A percentile compares a stretch with the other conserved stretches of the same genome.
Evolutionary conservation across 2,888 invertebrate genomes (phyloP).

Genomic region (Electrophaes corylata): DNA sequence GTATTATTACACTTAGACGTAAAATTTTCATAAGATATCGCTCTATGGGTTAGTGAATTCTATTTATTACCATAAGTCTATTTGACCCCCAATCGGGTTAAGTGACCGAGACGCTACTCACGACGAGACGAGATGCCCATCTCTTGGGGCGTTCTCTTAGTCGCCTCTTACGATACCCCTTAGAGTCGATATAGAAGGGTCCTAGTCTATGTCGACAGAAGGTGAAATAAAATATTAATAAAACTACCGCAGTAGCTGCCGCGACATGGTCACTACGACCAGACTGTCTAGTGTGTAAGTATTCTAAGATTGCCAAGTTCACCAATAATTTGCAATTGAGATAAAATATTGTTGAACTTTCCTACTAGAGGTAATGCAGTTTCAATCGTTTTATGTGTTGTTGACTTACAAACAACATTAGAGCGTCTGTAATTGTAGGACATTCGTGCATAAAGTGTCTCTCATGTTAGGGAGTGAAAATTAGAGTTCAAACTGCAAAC

Average conservation of each 20-base stretch:
- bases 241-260: not conserved
- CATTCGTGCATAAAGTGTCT: constrained; percentile 43
- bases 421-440: constrained; percentile 47
- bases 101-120: too few species aligned
- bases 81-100: too few species aligned
- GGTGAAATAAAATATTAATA: not conserved
- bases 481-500: constrained; percentile 64
- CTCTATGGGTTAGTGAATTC: too few species aligned
- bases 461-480: constrained; percentile 61
- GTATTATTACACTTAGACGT: too few species aligned
- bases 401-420: constrained; percentile 44
- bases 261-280: not conserved
- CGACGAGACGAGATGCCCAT: too few species aligned
- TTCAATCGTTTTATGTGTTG: constrained; percentile 33
- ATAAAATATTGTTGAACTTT: constrained; percentile 21
- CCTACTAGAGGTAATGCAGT: constrained; percentile 7
- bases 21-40: too few species aligned
- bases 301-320: not conserved
- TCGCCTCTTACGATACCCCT: too few species aligned
- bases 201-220: too few species aligned
- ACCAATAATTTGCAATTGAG: constrained; percentile 13
- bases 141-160: too few species aligned
- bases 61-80: too few species aligned
- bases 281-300: not conserved
- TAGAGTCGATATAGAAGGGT: too few species aligned